Conservation (phyloP, 2,113 vertebrate species). For the Thalassoma bifasciatum region DNA sequence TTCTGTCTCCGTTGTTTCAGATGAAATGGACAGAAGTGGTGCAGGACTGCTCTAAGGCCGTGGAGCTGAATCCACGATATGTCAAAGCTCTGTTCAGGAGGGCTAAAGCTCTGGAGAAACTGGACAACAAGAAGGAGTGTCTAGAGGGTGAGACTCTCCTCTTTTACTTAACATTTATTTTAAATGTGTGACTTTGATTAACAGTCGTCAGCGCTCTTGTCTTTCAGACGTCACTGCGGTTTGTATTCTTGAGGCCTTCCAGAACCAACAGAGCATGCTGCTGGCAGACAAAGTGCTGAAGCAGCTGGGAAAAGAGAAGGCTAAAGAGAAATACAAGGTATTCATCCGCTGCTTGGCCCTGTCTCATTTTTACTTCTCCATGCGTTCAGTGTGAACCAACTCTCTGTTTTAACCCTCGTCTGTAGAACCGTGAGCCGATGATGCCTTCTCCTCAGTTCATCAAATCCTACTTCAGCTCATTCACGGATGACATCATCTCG, state of each 20-base stretch:
- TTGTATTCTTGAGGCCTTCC: constrained; percentile 98
- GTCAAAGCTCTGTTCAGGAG: constrained; percentile 98
- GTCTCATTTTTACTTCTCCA: background rate
- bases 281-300: constrained; percentile 98
- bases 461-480: constrained; percentile 99
- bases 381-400: background rate
- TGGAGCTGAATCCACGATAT: constrained; percentile 96
- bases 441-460: constrained; percentile 99
- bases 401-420: background rate
- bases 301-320: constrained; percentile 98
- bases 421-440: constrained; percentile 96
- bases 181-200: background rate
- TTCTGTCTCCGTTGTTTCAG: constrained; percentile 74
- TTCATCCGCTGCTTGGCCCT: background rate
- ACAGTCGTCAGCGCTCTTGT: rapidly evolving
- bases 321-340: constrained; percentile 99
- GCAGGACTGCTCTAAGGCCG: constrained; percentile 93
- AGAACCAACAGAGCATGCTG: constrained; percentile 99
- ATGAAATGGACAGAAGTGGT: constrained; percentile 96
- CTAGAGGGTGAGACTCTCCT: constrained; percentile 88
- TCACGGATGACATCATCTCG: constrained; percentile 99
- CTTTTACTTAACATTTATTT: background rate
- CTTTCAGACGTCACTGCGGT: constrained; percentile 96
- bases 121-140: constrained; percentile 98
- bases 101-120: constrained; percentile 95